Evolutionary conservation across 2,888 invertebrate species (phyloP).

Genomic region (Rhabditoides inermis): DNA sequence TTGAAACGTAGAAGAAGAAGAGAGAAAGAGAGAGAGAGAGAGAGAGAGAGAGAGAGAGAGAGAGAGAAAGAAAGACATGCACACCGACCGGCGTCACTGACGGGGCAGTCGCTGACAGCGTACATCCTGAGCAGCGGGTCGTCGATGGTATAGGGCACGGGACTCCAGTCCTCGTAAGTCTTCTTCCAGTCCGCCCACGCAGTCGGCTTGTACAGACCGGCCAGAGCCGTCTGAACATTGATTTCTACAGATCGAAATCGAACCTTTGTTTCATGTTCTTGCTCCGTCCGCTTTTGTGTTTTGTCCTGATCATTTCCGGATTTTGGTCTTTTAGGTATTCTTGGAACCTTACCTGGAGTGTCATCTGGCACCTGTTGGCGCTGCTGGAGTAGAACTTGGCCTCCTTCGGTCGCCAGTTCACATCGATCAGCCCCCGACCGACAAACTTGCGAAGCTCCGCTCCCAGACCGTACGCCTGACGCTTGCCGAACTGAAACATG

Average conservation of each 20-base stretch:
- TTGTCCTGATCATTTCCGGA: too few species aligned
- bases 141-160: conserved; percentile 37
- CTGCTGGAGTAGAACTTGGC: conserved; percentile 32
- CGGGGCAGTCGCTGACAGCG: conserved; percentile 25
- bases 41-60: too few species aligned
- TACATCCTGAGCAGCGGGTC: conserved; percentile 43
- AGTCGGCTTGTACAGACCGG: conserved; percentile 23
- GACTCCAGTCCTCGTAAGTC: conserved; percentile 25
- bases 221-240: conserved; percentile 20
- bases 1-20: too few species aligned
- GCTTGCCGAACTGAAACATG: conserved; percentile 25
- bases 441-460: conserved; percentile 25
- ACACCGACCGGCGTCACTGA: conserved; percentile 16
- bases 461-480: conserved; percentile 33
- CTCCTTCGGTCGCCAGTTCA: conserved; percentile 22
- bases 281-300: too few species aligned
- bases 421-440: conserved; percentile 10
- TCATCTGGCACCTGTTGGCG: conserved; percentile 40
- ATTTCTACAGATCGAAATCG: too few species aligned
- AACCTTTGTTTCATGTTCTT: too few species aligned
- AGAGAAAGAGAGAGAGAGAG: too few species aligned
- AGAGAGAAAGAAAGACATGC: too few species aligned
- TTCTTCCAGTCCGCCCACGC: conserved; percentile 32
- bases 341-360: conserved; percentile 22
- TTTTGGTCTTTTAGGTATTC: too few species aligned